Percentiles rank a stretch among this genome's conserved stretches.
phyloP scores from a whole-genome alignment of 2,113 vertebrate genomes.

The Ploceus nigricollis region DNA sequence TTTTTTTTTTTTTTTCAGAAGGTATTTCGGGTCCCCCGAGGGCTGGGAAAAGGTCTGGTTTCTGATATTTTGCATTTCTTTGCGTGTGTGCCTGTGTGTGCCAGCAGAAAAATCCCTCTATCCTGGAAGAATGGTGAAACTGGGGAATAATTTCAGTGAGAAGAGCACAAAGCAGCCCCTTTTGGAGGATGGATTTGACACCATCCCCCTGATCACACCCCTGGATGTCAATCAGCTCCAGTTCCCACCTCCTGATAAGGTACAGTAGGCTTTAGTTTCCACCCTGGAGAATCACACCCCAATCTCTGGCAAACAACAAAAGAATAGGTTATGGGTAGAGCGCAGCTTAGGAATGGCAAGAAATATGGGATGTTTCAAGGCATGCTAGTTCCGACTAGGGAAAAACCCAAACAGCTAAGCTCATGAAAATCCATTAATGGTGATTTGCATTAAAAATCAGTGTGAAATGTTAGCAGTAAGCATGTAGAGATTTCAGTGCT shows the following conservation, averaged over 20 bases:
- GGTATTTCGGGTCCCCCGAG: not conserved
- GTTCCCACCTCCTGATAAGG: conserved; percentile 92
- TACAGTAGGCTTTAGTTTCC: conserved; percentile 61
- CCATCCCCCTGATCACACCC: conserved; percentile 93
- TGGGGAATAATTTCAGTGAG: conserved; percentile 92
- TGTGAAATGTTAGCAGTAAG: not conserved
- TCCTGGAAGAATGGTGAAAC: conserved; percentile 85
- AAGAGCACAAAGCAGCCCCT: conserved; percentile 84
- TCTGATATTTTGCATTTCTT: not conserved
- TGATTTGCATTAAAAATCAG: not conserved
- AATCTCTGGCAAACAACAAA: conserved; percentile 60
- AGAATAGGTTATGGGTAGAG: not conserved
- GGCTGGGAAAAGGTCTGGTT: not conserved
- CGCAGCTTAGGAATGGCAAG: not conserved
- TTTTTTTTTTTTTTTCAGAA: not conserved
- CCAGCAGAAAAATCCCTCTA: conserved; percentile 5
- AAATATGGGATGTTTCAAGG: not conserved
- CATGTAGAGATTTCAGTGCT: not conserved
- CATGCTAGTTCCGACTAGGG: not conserved
- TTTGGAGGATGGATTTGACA: conserved; percentile 92
- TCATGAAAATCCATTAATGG: not conserved
- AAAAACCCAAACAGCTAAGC: not conserved
- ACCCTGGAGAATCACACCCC: conserved; percentile 48
- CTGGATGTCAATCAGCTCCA: conserved; percentile 94
- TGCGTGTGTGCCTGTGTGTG: not conserved